Percentiles rank a stretch among this genome's conserved stretches.
Evolutionary conservation across 2,888 invertebrate species (phyloP).

Genomic region (Drosophila glabriapex): DNA sequence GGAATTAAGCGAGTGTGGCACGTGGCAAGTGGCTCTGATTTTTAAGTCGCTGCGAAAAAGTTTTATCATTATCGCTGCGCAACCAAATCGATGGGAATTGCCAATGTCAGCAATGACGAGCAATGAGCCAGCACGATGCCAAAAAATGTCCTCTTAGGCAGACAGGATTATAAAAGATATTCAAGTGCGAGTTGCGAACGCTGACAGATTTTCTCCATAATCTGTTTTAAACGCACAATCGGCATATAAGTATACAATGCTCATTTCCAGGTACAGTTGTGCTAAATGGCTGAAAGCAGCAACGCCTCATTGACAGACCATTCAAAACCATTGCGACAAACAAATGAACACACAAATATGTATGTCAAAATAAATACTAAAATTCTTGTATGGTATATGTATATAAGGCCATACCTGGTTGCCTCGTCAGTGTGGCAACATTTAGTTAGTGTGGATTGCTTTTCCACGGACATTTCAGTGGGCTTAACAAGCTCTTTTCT

Average conservation of each 20-base stretch:
- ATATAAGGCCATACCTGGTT: constrained; percentile 20
- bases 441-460: constrained; percentile 14
- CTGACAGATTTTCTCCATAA: constrained; percentile 10
- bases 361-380: neutral
- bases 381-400: neutral
- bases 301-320: neutral
- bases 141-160: constrained; percentile 11
- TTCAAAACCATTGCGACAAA: neutral
- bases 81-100: constrained; percentile 52
- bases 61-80: constrained; percentile 72
- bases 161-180: constrained; percentile 32
- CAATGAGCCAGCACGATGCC: constrained; percentile 49
- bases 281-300: neutral
- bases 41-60: constrained; percentile 58
- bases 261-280: constrained; percentile 16
- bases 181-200: constrained; percentile 21
- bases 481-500: neutral
- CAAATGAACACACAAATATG: neutral
- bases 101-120: constrained; percentile 30
- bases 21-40: constrained; percentile 44
- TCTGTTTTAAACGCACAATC: constrained; percentile 28
- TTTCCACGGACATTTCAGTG: constrained; percentile 20
- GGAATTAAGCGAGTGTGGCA: constrained; percentile 40
- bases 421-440: constrained; percentile 21
- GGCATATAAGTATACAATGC: neutral